Evolutionary conservation across 1,140 invertebrate species (phyloP).

Genomic region (Drosophila gunungcola): DNA sequence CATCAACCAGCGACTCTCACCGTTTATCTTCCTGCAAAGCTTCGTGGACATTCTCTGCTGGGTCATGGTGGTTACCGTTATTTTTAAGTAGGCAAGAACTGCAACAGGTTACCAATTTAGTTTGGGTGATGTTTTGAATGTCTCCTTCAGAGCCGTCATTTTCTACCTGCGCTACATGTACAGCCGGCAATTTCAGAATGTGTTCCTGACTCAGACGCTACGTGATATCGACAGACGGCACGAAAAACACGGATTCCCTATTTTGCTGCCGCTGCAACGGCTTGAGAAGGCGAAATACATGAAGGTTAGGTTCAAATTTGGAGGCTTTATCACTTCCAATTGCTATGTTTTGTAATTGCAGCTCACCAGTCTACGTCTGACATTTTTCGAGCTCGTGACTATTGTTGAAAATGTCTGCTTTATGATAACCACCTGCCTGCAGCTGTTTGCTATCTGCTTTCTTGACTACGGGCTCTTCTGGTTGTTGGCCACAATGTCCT

Average conservation of each 20-base stretch:
- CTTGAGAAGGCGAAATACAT: constrained; percentile 89
- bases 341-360: constrained; percentile 1
- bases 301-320: constrained; percentile 81
- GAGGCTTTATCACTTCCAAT: background rate
- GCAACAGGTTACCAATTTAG: background rate
- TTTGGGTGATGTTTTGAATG: background rate
- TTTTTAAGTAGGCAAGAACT: constrained; percentile 62
- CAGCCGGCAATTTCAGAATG: constrained; percentile 90
- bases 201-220: constrained; percentile 89
- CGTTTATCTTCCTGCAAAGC: constrained; percentile 77
- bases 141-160: constrained; percentile 86
- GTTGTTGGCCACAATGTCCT: constrained; percentile 88
- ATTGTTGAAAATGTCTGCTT: constrained; percentile 33
- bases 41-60: constrained; percentile 55
- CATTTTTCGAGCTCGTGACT: constrained; percentile 85
- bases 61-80: constrained; percentile 54
- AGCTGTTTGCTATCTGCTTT: constrained; percentile 41
- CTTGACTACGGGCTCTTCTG: constrained; percentile 87
- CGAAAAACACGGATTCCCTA: constrained; percentile 86
- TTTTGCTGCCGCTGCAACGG: constrained; percentile 90
- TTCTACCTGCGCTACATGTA: constrained; percentile 91
- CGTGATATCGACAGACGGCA: constrained; percentile 89
- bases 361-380: constrained; percentile 87
- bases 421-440: constrained; percentile 28
- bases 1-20: constrained; percentile 85